Conservation (phyloP, 2,888 invertebrate genomes). For the Pyrrhosoma nymphula region DNA sequence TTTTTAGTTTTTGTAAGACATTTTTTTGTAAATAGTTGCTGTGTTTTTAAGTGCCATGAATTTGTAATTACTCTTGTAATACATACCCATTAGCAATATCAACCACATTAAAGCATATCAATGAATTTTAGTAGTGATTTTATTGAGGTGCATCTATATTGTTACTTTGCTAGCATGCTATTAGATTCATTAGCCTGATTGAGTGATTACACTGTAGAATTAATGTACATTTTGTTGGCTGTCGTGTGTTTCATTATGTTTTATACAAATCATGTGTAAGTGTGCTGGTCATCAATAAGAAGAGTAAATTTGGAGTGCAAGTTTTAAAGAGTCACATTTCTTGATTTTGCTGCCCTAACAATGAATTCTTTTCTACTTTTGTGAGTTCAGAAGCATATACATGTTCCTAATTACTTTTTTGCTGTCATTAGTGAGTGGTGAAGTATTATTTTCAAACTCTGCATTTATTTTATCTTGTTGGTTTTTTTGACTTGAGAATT, state of each 20-base stretch:
- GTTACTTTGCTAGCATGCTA: background rate
- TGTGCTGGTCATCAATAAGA: too few species aligned
- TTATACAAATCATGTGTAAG: background rate
- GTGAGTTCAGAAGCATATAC: too few species aligned
- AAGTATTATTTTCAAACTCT: too few species aligned
- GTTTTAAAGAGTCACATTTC: background rate
- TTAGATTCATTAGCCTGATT: background rate
- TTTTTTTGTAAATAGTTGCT: background rate
- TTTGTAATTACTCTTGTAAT: background rate
- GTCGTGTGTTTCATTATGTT: too few species aligned
- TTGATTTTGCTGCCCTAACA: background rate
- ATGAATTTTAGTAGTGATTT: background rate
- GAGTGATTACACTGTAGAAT: background rate
- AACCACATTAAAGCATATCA: background rate
- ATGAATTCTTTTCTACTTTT: background rate
- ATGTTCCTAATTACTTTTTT: too few species aligned
- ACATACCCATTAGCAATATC: background rate
- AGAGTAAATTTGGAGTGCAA: too few species aligned
- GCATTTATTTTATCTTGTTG: too few species aligned
- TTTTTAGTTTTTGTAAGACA: background rate
- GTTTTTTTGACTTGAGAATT: too few species aligned
- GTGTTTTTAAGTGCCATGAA: background rate
- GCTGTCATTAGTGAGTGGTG: too few species aligned
- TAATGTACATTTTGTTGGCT: too few species aligned
- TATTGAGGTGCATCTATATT: background rate